Evolutionary conservation across 2,888 invertebrate genomes (phyloP).

Genomic region (Torymus tubicola): DNA sequence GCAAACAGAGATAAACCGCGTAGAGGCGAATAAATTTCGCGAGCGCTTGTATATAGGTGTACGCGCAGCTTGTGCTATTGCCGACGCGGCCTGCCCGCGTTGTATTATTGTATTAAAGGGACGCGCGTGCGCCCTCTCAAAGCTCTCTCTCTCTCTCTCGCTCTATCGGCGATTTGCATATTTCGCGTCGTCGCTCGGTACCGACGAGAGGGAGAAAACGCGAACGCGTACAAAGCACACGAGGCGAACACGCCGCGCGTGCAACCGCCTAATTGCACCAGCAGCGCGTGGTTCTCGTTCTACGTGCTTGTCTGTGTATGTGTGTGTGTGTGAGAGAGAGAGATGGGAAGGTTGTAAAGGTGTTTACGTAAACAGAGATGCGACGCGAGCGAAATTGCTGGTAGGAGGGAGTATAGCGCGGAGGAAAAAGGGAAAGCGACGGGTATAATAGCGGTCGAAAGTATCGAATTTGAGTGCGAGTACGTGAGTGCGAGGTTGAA

Average conservation of each 20-base stretch:
- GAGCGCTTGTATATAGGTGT: no score
- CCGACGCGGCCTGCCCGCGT: no score
- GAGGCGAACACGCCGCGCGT: conserved; percentile 24
- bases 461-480: no score
- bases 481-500: no score
- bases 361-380: conserved; percentile 47
- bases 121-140: conserved; percentile 12
- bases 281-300: neutral
- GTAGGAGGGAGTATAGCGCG: no score
- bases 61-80: no score
- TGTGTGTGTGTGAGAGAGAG: neutral
- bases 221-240: conserved; percentile 2
- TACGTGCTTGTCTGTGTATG: neutral
- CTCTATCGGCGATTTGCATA: conserved; percentile 45
- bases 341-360: conserved; percentile 22
- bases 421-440: no score
- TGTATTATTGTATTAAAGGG: no score
- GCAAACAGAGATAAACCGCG: no score
- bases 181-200: conserved; percentile 14
- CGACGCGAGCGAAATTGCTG: conserved; percentile 48
- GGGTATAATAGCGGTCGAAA: no score
- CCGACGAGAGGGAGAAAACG: conserved; percentile 25
- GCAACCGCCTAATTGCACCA: conserved; percentile 30
- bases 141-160: conserved; percentile 12
- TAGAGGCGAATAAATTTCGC: no score